Conservation (phyloP, 2,888 invertebrate genomes). For the Noctua fimbriata region DNA sequence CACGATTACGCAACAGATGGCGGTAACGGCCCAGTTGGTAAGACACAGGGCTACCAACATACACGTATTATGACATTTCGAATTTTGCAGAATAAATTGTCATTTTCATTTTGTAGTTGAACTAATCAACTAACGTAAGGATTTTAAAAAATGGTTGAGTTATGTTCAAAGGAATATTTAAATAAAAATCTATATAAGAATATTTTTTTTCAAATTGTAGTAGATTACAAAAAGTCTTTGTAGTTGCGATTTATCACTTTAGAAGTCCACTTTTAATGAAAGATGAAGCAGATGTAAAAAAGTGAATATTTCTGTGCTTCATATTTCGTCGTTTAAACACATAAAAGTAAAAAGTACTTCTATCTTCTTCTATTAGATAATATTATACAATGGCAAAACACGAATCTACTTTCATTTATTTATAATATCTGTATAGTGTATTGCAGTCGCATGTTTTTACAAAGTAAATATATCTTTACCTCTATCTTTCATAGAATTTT, state of each 20-base stretch:
- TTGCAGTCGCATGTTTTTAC: no score
- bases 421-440: no score
- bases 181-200: no score
- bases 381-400: no score
- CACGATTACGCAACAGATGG: slow-evolving; percentile 61
- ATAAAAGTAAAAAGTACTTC: not conserved
- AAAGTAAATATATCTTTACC: no score
- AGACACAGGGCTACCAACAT: slow-evolving; percentile 57
- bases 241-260: not conserved
- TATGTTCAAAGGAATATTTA: not conserved
- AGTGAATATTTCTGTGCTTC: not conserved
- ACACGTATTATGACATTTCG: not conserved
- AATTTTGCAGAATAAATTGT: not conserved
- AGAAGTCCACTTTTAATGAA: not conserved
- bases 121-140: no score
- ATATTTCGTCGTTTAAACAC: no score
- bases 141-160: no score
- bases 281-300: not conserved
- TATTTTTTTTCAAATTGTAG: not conserved
- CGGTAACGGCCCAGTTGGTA: slow-evolving; percentile 55
- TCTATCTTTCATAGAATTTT: not conserved
- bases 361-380: no score
- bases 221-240: not conserved
- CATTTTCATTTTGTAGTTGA: not conserved
- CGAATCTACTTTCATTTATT: no score